phyloP scores from a whole-genome alignment of 2,797 vertebrate genomes.

The Pangasius krempfi region DNA sequence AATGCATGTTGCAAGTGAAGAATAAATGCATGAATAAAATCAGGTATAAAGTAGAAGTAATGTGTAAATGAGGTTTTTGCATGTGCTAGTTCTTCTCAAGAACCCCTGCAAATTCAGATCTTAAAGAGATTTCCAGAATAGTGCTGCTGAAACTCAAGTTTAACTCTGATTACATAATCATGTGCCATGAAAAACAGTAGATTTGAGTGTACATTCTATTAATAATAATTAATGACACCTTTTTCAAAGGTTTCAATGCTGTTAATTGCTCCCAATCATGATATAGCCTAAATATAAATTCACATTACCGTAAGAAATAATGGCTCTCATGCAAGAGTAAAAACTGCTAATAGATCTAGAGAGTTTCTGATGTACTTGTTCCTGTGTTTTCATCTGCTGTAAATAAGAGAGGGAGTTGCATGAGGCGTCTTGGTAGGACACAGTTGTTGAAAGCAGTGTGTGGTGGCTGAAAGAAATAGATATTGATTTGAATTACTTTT shows the following conservation, averaged over 20 bases:
- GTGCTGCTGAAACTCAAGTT: background rate
- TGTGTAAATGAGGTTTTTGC: background rate
- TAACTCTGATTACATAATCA: background rate
- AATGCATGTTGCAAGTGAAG: background rate
- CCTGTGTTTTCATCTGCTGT: background rate
- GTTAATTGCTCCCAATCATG: background rate
- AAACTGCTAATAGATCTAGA: background rate
- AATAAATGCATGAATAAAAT: background rate
- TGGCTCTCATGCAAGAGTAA: background rate
- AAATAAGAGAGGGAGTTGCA: background rate
- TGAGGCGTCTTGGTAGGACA: background rate
- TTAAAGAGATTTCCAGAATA: background rate
- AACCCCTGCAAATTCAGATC: background rate
- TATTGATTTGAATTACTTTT: conserved; percentile 3
- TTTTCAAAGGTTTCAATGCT: background rate
- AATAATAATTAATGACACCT: background rate
- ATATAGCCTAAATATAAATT: background rate
- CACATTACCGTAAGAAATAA: background rate
- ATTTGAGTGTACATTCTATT: background rate
- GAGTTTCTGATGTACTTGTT: background rate
- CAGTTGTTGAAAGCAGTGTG: background rate
- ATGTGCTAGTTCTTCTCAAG: background rate
- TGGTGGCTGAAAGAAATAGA: background rate
- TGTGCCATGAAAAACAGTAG: background rate
- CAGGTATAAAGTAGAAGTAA: background rate